These are phyloP conservation scores for Dendropsophus ebraccatus DNA, from an alignment of 2,113 vertebrate genomes.

Conservation along the genomic window DNA sequence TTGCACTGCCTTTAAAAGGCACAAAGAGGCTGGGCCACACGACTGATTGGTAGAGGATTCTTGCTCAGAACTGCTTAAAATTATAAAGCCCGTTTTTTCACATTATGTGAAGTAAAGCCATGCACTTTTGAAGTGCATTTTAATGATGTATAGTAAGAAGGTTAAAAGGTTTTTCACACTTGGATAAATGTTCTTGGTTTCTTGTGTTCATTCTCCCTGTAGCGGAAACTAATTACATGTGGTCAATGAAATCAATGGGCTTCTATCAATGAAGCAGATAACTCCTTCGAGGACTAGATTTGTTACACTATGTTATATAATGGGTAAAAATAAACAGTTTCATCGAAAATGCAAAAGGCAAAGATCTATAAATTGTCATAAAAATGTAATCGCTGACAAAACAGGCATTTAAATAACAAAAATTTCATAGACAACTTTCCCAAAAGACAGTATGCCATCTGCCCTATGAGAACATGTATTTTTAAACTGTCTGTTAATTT, in stretches of 20 bases:
- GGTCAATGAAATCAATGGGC: too few relatives aligned
- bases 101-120: neutral
- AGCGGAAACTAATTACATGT: too few relatives aligned
- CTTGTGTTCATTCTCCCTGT: too few relatives aligned
- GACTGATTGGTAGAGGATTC: too few relatives aligned
- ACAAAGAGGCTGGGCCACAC: too few relatives aligned
- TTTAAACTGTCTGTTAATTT: slow-evolving; percentile 43
- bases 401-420: slow-evolving; percentile 20
- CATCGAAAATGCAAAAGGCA: neutral
- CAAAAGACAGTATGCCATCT: slow-evolving; percentile 46
- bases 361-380: neutral
- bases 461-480: slow-evolving; percentile 45
- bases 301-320: neutral
- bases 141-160: too few relatives aligned
- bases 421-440: slow-evolving; percentile 44
- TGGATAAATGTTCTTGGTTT: neutral
- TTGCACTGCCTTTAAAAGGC: too few relatives aligned
- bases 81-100: too few relatives aligned
- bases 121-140: too few relatives aligned
- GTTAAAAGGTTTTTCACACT: neutral
- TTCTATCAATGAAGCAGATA: neutral
- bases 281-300: neutral
- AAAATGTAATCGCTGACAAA: neutral
- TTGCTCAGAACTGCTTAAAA: too few relatives aligned
- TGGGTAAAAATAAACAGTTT: neutral